Conservation (phyloP, 92 coral and sea anemone species). For the Bergia sp. region DNA sequence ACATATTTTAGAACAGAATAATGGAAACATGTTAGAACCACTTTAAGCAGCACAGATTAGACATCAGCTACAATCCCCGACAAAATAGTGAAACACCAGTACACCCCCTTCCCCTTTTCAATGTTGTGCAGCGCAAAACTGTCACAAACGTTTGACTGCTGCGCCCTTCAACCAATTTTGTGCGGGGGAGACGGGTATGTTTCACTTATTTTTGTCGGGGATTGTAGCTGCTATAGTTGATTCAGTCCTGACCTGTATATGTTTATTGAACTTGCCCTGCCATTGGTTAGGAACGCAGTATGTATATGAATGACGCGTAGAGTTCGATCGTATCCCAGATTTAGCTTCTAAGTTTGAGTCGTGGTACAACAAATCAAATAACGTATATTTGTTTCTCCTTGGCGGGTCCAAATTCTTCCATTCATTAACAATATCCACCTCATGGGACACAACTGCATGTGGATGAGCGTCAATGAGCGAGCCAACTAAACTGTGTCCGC, state of each 20-base stretch:
- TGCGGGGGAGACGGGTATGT: no score
- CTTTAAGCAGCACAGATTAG: no score
- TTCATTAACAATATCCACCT: conserved; percentile 71
- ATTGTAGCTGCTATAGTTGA: neutral
- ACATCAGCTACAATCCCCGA: no score
- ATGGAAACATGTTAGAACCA: no score
- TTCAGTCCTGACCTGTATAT: conserved; percentile 59
- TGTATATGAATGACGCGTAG: conserved; percentile 54
- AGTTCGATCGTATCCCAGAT: conserved; percentile 68
- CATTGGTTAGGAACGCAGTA: conserved; percentile 86
- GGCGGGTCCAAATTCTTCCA: conserved; percentile 80
- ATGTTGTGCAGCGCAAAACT: no score
- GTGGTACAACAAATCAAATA: conserved; percentile 81
- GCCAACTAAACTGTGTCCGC: conserved; percentile 95
- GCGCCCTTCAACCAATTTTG: no score
- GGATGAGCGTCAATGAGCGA: conserved; percentile 98
- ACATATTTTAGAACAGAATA: no score
- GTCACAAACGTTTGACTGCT: no score
- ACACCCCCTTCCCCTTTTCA: no score
- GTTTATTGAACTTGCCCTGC: conserved; percentile 78
- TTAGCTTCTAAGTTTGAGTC: conserved; percentile 75
- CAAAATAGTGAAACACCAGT: no score
- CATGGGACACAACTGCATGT: conserved; percentile 87
- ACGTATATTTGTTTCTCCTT: conserved; percentile 76
- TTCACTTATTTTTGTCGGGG: no score